phyloP scores from a whole-genome alignment of 2,888 invertebrate genomes.

The Hyposoter dolosus region DNA sequence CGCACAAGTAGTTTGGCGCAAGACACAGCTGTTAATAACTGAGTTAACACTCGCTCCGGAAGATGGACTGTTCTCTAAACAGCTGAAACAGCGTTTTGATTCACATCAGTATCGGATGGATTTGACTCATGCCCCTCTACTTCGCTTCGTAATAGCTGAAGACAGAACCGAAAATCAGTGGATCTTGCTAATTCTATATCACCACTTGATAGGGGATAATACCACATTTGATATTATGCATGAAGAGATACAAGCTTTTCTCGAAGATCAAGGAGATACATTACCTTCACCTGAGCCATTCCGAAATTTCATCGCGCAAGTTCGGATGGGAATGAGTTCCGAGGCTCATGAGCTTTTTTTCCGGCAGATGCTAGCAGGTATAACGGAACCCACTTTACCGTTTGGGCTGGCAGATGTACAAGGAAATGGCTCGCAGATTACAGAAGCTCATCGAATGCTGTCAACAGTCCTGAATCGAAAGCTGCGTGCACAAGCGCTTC shows the following conservation, averaged over 20 bases:
- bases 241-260: constrained; percentile 5
- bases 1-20: constrained; percentile 26
- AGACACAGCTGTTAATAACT: background rate
- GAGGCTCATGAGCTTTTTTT: constrained; percentile 15
- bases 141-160: constrained; percentile 3
- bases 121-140: constrained; percentile 12
- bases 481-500: background rate
- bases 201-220: constrained; percentile 28
- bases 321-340: background rate
- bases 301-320: constrained; percentile 26
- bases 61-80: background rate
- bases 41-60: constrained; percentile 11
- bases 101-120: background rate
- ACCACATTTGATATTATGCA: constrained; percentile 16
- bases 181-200: background rate
- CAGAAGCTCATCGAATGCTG: constrained; percentile 1
- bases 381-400: constrained; percentile 14
- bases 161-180: constrained; percentile 1
- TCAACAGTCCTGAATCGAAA: background rate
- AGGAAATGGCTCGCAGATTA: background rate
- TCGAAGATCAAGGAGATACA: background rate
- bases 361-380: constrained; percentile 1
- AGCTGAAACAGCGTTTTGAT: background rate
- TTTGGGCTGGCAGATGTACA: constrained; percentile 10
- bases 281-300: constrained; percentile 5